These are phyloP conservation scores for Aphis craccivora DNA, from an alignment of 1,140 invertebrate species.

Conservation along the genomic window DNA sequence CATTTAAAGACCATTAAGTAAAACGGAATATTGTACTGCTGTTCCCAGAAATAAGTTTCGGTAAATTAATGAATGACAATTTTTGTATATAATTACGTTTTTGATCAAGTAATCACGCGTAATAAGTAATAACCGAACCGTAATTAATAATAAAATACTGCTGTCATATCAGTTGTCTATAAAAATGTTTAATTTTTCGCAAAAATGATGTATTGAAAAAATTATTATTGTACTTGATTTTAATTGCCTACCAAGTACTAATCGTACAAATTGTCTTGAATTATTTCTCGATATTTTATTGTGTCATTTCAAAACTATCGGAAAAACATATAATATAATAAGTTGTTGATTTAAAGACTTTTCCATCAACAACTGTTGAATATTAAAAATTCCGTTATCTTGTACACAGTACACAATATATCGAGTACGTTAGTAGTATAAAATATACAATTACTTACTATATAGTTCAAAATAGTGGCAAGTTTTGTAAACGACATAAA, in stretches of 20 bases:
- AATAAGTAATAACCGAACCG: not conserved
- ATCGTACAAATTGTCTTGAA: not conserved
- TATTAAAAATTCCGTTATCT: too few relatives aligned
- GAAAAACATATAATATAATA: not conserved
- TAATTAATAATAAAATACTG: not conserved
- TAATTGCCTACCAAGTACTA: too few relatives aligned
- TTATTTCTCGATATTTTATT: not conserved
- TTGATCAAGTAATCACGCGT: too few relatives aligned
- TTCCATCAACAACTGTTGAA: not conserved
- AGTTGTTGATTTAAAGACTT: not conserved
- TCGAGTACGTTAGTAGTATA: too few relatives aligned
- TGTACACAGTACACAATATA: too few relatives aligned
- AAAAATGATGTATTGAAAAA: not conserved
- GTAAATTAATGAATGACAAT: not conserved
- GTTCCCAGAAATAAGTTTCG: not conserved
- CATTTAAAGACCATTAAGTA: slow-evolving; percentile 6
- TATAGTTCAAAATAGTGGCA: not conserved
- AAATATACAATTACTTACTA: too few relatives aligned
- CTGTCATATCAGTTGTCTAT: not conserved
- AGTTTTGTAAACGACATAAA: not conserved
- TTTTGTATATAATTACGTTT: not conserved
- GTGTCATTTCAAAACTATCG: not conserved
- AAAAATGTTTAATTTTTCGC: not conserved
- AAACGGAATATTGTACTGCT: not conserved
- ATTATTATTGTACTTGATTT: not conserved